Percentiles rank a stretch among this genome's conserved stretches.
Conservation (phyloP, 2,797 vertebrate species). For the Hafferia zeledoni region DNA sequence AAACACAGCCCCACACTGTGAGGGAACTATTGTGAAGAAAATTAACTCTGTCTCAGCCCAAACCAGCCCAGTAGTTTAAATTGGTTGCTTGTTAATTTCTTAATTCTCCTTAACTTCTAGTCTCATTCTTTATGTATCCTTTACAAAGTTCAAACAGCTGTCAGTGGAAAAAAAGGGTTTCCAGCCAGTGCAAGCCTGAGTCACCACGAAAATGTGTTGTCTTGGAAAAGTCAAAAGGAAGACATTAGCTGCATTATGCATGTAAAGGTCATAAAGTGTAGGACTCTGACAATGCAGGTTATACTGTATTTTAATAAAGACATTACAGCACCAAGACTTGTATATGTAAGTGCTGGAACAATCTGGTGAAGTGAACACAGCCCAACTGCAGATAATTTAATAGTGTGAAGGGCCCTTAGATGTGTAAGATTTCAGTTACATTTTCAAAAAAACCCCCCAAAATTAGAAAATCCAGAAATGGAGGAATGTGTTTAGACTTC, state of each 20-base stretch:
- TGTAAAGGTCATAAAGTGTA: background rate
- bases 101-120: background rate
- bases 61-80: background rate
- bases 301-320: background rate
- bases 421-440: background rate
- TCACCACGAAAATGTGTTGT: background rate
- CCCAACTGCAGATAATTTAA: background rate
- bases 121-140: background rate
- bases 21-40: background rate
- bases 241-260: background rate
- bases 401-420: background rate
- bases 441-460: background rate
- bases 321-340: background rate
- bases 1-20: background rate
- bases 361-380: background rate
- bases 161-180: background rate
- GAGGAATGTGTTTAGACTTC: background rate
- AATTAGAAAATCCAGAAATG: background rate
- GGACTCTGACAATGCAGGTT: background rate
- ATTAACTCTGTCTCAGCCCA: background rate
- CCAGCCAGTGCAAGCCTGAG: background rate
- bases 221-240: background rate
- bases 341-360: background rate
- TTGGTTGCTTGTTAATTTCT: background rate
- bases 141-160: background rate